These are phyloP conservation scores for Cryptoprocta ferox DNA, from an alignment of 2,797 vertebrate species.

Conservation along the genomic window DNA sequence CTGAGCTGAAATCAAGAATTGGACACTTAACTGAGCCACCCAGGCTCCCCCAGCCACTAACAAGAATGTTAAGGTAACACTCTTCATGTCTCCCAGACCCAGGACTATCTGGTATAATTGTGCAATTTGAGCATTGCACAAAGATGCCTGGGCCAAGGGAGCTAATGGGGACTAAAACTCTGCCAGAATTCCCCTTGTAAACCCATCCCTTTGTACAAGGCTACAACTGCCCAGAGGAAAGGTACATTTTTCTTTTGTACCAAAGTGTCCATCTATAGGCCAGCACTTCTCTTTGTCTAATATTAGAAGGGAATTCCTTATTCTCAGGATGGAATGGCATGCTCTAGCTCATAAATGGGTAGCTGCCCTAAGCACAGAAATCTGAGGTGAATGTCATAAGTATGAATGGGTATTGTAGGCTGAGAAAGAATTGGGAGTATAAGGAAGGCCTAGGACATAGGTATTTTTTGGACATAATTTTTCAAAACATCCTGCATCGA, in stretches of 20 bases:
- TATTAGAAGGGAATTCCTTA: background rate
- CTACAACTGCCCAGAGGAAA: background rate
- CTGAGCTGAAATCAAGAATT: too few species aligned
- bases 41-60: background rate
- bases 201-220: background rate
- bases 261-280: background rate
- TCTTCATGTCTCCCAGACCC: background rate
- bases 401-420: background rate
- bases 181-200: background rate
- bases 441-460: background rate
- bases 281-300: background rate
- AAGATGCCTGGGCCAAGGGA: background rate
- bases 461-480: background rate
- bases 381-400: background rate
- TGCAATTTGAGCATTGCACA: background rate
- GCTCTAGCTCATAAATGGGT: background rate
- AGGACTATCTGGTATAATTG: background rate
- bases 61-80: background rate
- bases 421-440: background rate
- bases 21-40: too few species aligned
- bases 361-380: background rate
- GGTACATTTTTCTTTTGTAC: background rate
- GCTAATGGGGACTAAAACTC: background rate
- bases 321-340: background rate
- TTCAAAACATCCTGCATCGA: background rate